Evolutionary conservation across 64 coral and sea anemone genomes (phyloP), one percentile per base, ranked within the genome.

Genomic region (Dendrophyllia cribrosa): DNA sequence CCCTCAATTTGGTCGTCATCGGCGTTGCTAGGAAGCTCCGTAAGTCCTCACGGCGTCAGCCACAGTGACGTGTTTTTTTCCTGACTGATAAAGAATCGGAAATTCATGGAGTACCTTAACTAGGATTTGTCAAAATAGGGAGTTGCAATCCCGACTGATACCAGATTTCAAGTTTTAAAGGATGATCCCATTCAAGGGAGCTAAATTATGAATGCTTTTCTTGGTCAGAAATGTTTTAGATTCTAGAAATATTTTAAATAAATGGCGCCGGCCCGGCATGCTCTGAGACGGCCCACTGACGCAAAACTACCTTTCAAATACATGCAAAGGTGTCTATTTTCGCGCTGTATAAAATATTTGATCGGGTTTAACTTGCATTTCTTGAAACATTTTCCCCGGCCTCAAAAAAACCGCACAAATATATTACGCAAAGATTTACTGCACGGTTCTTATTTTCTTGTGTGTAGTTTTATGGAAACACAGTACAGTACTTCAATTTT

Each of bases 81-180:
- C 72, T 75, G 72, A 75, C 72, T 9, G 22, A 19, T 49, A 50
- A 50, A 75, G 17, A 49, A 46, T 75, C 15, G 72, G 72, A 51
- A 75, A 10, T 73, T 73, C 25, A 73, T 8, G 7, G 70, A 47
- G 70, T 46, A 73, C 25, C 24, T 73, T 45, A 73, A 73, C 43
- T 7, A 73, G 70, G 70, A 73, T 47, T 73, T 69, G 25, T 24
- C 2, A 4, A 72, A 45, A 72, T 5, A 13, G 70, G 6, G 9
- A 72, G 25, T 24, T 75, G 14, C 3, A 20, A 75, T 50, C 47
- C 72, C 72, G 44, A 75, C 46, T 75, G 47, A 75, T 75, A 14
- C 44, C 15, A 75, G 44, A 75, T 50, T 75, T 75, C 45, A 7
- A 50, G 72, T 50, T 75, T 75, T 75, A 75, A 50, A 45, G 45